Evolutionary conservation across 2,113 vertebrate genomes (phyloP).

Genomic region (Orycteropus afer): DNA sequence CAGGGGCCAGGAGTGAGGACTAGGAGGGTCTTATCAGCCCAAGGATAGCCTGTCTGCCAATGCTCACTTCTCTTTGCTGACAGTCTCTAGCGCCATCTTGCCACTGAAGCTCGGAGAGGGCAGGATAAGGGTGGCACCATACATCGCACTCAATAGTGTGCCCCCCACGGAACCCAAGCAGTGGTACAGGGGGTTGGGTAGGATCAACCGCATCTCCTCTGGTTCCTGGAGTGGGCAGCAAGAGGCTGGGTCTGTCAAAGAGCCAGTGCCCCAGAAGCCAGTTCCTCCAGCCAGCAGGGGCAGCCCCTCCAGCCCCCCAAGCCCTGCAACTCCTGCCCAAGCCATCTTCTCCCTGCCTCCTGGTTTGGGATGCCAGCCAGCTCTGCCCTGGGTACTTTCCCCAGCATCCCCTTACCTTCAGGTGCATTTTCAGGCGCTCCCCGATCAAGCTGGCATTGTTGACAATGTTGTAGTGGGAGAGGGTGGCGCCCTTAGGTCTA

Average conservation of each 20-base stretch:
- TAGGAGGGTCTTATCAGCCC: not conserved
- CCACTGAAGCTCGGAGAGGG: slow-evolving; percentile 88
- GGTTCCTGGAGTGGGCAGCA: slow-evolving; percentile 66
- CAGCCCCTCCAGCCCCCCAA: not conserved
- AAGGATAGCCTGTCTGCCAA: not conserved
- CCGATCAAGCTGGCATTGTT: slow-evolving; percentile 92
- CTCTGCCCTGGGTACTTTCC: not conserved
- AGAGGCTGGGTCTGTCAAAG: not conserved
- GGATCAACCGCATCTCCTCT: slow-evolving; percentile 82
- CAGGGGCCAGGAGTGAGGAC: slow-evolving; percentile 4
- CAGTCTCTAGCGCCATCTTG: slow-evolving; percentile 87
- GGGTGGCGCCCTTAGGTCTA: slow-evolving; percentile 93
- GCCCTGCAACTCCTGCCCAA: not conserved
- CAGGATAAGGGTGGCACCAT: slow-evolving; percentile 88
- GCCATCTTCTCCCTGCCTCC: too few relatives aligned
- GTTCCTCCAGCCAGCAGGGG: not conserved
- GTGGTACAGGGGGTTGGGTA: slow-evolving; percentile 94
- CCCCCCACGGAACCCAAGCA: slow-evolving; percentile 93
- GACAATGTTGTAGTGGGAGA: slow-evolving; percentile 95
- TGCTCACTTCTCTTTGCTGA: slow-evolving; percentile 92
- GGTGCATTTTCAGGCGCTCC: slow-evolving; percentile 82
- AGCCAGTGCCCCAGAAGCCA: not conserved
- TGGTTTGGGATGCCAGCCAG: not conserved
- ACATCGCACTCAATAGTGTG: slow-evolving; percentile 87
- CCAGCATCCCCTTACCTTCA: slow-evolving; percentile 84